Percentiles rank a stretch among this genome's conserved stretches.
phyloP scores from a whole-genome alignment of 2,113 vertebrate species.

The Lophotis ruficrista region DNA sequence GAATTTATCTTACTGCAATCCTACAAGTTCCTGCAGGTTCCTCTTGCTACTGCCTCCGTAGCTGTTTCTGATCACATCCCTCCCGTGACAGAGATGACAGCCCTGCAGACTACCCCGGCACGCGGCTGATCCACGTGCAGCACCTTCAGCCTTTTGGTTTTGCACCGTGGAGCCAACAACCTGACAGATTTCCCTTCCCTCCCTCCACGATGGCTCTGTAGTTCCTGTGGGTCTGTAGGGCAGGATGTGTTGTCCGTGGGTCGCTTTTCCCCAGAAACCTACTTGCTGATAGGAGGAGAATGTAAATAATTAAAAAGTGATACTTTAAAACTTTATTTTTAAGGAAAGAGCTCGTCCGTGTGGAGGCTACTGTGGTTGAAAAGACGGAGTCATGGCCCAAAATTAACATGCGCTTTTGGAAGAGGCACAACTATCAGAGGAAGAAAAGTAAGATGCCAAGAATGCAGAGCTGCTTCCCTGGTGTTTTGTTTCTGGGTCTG shows the following conservation, averaged over 20 bases:
- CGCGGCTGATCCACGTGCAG: background rate
- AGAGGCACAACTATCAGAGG: slow-evolving; percentile 74
- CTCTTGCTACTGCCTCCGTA: background rate
- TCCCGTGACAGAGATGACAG: background rate
- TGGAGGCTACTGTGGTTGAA: slow-evolving; percentile 87
- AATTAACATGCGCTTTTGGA: slow-evolving; percentile 81
- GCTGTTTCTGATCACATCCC: background rate
- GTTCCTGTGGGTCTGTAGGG: background rate
- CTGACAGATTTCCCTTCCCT: background rate
- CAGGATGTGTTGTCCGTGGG: background rate
- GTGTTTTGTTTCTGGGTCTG: background rate
- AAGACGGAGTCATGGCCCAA: slow-evolving; percentile 87
- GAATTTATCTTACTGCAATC: background rate
- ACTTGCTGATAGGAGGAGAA: background rate
- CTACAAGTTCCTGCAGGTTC: background rate
- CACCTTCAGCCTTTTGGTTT: background rate
- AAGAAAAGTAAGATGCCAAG: slow-evolving; percentile 77
- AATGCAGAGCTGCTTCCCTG: background rate
- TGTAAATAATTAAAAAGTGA: background rate
- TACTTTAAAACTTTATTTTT: rapidly evolving
- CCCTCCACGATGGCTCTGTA: rapidly evolving
- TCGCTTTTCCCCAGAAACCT: background rate
- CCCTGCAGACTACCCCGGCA: background rate
- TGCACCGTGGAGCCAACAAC: background rate
- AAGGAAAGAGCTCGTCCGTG: slow-evolving; percentile 82